Base-by-base conservation (phyloP, 2,888 invertebrate genomes). In the Drosophila setosimentum region DNA sequence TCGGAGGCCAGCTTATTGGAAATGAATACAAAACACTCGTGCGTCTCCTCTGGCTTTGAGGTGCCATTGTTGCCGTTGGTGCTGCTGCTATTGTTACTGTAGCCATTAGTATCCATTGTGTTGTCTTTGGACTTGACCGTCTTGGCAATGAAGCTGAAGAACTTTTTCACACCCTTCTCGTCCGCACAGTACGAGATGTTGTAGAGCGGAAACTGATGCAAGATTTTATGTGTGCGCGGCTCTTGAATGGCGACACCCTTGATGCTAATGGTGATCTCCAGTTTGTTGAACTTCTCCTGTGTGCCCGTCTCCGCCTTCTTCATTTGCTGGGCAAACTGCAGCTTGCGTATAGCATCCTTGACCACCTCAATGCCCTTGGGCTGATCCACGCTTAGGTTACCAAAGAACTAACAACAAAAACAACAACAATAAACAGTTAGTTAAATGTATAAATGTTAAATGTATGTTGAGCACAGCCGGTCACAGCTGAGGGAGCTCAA, bases 101-200 rank as follows among this genome's bases (percentile, higher is more conserved):
- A 73, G 11, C 87, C 73, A 62, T 82, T 86, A 42, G 71, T 58
- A 32, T 70, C 73, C 54, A 71, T 30, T 27, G 81, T 69, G 51
- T 60, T 80, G 30, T 83, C 87, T 51, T 68, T 72, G 30, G 76
- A 55, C 76, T 91, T 92, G 4, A 84, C 82, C 18, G 91, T 82
- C 85, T 93, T 93, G 66, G 83, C 94, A 68, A 93, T 93, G 80
- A 93, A 93, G 89, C 93, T 93, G 94, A 99, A 99, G 94, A 99
- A 98, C 87, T 98, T 97, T 93, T 99, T 99, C 86, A 99, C 99
- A 60, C 98, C 98, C 93, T 99, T 99, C 93, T 99, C 99, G 92
- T 99, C 99, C 1, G 99, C 99, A 94, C 99, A 99, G 94, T 99
- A 99, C 1, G 99, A 99, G 94, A 99, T 99, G 94, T 98, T 96